Conservation (phyloP, 2,888 invertebrate species). For the Muscina levida region DNA sequence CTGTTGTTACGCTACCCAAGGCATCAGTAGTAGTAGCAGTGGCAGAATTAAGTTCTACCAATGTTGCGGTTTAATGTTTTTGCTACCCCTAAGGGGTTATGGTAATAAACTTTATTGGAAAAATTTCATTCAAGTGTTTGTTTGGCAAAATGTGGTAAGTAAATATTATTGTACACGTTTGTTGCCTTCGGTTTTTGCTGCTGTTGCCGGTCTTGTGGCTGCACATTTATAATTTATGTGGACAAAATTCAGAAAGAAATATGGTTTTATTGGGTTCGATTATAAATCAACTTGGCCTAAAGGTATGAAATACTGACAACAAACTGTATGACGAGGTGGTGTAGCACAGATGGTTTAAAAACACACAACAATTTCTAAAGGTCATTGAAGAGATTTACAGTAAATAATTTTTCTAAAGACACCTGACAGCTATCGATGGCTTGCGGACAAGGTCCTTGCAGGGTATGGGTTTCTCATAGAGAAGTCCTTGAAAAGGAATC, state of each 20-base stretch:
- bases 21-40: background rate
- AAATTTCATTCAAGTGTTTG: conserved; percentile 6
- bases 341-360: too few species aligned
- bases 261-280: background rate
- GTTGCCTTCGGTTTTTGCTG: background rate
- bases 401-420: too few species aligned
- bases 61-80: conserved; percentile 15
- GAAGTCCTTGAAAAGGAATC: too few species aligned
- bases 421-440: too few species aligned
- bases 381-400: background rate
- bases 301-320: conserved; percentile 4
- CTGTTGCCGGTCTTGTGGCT: background rate
- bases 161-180: conserved; percentile 28
- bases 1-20: background rate
- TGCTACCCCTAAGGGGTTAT: conserved; percentile 23
- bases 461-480: too few species aligned
- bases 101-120: conserved; percentile 3
- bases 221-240: conserved; percentile 26
- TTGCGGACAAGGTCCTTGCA: too few species aligned
- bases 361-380: background rate
- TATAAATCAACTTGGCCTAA: conserved; percentile 22
- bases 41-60: background rate
- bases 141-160: conserved; percentile 13
- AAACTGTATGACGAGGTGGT: too few species aligned
- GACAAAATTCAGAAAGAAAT: conserved; percentile 1